A percentile compares a stretch with the other conserved stretches of the same genome.
These are phyloP conservation scores for Chinchilla lanigera DNA, from an alignment of 2,113 vertebrate genomes.

Conservation along the genomic window DNA sequence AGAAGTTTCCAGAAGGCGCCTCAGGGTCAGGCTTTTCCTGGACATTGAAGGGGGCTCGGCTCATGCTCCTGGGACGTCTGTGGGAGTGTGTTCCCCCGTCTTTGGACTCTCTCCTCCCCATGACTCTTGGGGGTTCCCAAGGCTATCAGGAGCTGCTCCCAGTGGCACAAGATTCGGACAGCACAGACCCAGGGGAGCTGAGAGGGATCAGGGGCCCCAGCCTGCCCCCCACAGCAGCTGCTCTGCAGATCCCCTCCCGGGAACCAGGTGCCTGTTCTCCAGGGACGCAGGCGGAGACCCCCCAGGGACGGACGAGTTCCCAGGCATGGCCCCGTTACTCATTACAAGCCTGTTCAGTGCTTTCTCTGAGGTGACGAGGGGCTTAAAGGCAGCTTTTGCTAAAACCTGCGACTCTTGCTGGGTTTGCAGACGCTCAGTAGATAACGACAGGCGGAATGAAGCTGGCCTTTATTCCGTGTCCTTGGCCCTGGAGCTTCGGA, in stretches of 20 bases:
- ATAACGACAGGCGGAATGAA: too few species aligned
- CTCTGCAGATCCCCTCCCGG: background rate
- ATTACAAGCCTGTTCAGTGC: background rate
- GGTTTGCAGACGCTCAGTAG: background rate
- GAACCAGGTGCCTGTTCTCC: too few species aligned
- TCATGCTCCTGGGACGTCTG: background rate
- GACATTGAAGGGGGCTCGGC: background rate
- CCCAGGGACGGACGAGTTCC: background rate
- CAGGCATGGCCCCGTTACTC: background rate
- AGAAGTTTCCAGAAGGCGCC: background rate
- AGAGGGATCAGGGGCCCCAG: fast-evolving
- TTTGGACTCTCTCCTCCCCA: fast-evolving
- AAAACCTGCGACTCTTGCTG: background rate
- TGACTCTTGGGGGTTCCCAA: background rate
- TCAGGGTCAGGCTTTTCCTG: background rate
- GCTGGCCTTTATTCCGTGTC: background rate
- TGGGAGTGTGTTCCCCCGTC: background rate
- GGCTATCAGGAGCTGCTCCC: background rate
- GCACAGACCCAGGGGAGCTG: background rate
- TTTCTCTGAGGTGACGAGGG: background rate
- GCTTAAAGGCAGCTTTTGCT: background rate
- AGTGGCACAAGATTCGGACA: background rate
- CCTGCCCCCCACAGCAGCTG: background rate
- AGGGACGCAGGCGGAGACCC: background rate
- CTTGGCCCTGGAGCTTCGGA: background rate